phyloP scores from a whole-genome alignment of 2,888 invertebrate genomes.

The Drosophila percnosoma region DNA sequence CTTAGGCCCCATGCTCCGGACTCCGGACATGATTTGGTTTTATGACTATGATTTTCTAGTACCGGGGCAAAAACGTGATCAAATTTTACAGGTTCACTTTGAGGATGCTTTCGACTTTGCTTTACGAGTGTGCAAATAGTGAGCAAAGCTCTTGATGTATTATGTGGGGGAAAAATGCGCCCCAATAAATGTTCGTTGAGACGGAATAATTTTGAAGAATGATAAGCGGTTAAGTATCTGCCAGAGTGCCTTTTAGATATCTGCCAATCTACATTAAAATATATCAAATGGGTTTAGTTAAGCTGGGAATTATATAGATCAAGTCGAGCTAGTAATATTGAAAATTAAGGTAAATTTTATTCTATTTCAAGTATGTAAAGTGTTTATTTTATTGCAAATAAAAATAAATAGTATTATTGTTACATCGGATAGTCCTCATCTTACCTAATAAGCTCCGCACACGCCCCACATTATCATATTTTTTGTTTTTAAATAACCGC shows the following conservation, averaged over 20 bases:
- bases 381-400: neutral
- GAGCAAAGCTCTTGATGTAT: conserved; percentile 51
- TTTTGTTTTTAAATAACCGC: conserved; percentile 6
- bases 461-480: neutral
- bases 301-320: neutral
- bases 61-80: conserved; percentile 56
- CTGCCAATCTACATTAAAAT: conserved; percentile 11
- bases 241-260: conserved; percentile 15
- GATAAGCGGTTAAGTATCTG: conserved; percentile 28
- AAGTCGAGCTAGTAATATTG: neutral
- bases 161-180: conserved; percentile 14
- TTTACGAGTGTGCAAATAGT: conserved; percentile 39
- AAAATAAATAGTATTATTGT: neutral
- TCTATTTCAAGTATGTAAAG: neutral
- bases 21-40: conserved; percentile 65
- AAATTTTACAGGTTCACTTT: conserved; percentile 53
- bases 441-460: neutral
- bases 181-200: conserved; percentile 19
- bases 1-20: conserved; percentile 22
- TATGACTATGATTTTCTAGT: conserved; percentile 53
- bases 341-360: neutral
- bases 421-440: neutral
- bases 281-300: conserved; percentile 6
- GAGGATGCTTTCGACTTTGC: conserved; percentile 15
- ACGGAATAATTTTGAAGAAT: conserved; percentile 14